Conservation (phyloP, 2,888 invertebrate species). For the Tipula helvola region DNA sequence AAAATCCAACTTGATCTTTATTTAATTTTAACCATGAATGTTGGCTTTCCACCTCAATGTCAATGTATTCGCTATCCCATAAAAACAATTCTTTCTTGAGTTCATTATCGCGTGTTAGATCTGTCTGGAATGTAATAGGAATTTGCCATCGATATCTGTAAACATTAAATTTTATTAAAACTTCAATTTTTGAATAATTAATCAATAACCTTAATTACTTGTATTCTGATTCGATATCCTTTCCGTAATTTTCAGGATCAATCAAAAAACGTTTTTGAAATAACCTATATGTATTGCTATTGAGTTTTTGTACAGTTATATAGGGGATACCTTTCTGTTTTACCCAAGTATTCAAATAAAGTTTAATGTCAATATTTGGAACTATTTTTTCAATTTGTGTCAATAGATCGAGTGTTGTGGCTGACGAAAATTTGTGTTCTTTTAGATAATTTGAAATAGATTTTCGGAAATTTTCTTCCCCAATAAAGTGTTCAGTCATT, state of each 20-base stretch:
- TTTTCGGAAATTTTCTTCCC: conserved; percentile 52
- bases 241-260: conserved; percentile 45
- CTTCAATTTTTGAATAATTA: neutral
- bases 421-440: conserved; percentile 56
- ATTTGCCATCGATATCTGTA: conserved; percentile 74
- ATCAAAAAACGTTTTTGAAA: conserved; percentile 65
- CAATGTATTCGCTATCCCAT: conserved; percentile 16
- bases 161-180: neutral
- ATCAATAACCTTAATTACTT: conserved; percentile 33
- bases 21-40: conserved; percentile 74
- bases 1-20: conserved; percentile 73
- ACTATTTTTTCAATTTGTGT: conserved; percentile 41
- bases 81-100: neutral
- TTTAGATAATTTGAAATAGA: conserved; percentile 65
- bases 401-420: conserved; percentile 68
- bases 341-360: conserved; percentile 58
- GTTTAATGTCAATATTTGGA: conserved; percentile 37
- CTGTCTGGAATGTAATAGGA: conserved; percentile 64
- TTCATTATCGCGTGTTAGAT: conserved; percentile 23
- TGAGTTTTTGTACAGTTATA: conserved; percentile 43
- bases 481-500: conserved; percentile 74
- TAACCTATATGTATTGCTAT: conserved; percentile 39
- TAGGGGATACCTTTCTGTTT: conserved; percentile 80
- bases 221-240: conserved; percentile 37
- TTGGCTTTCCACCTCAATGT: conserved; percentile 36